Evolutionary conservation across 2,888 invertebrate species (phyloP), one percentile per base, ranked within the genome.

Genomic region (Zootermopsis nevadensis): DNA sequence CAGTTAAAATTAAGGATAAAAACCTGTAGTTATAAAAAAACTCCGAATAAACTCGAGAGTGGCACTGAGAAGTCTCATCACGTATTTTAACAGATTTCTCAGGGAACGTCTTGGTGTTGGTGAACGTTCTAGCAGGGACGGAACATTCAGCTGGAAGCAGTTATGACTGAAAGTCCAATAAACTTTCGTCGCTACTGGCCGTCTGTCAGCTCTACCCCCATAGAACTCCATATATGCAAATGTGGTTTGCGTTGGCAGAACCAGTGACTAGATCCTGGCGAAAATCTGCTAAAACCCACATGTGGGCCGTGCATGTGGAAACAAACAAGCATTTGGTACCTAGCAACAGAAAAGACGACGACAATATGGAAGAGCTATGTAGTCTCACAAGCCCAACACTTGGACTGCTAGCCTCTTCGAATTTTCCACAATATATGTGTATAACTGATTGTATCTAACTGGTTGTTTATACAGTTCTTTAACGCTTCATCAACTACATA

Each of bases 211-310:
- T 22, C 33, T 19, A 31, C 30, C 33, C 69, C 69, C 69, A 30
- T 33, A 69, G 2, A 69, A 15, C 33, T 69, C 69, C 69, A 69
- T 69, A 69, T 69, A 33, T 69, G 69, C 30, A 30, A 69, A 19
- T 69, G 33, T 69, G 69, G 69, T 69, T 69, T 69, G 69, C 69
- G 69, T 69, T 69, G 69, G 69, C 27, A 69, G 69, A 69, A 69
- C 69, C 7, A 22, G 69, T 69, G 33, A 33, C 69, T 22, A 60
- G 69, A 6, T 12, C 27, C 69, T 33, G 69, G 69, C 69, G 69
- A 69, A 69, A 69, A 69, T 33, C 69, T 33, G 69, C 69, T 69
- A 7, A 33, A 69, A 33, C 69, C 69, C 69, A 69, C 69, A 48
- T 48, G 60, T 60, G n/a, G 60, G 60, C 60, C n/a, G n/a, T 8